Base-by-base conservation (phyloP, 2,888 invertebrate species). In the Plebejus anna region DNA sequence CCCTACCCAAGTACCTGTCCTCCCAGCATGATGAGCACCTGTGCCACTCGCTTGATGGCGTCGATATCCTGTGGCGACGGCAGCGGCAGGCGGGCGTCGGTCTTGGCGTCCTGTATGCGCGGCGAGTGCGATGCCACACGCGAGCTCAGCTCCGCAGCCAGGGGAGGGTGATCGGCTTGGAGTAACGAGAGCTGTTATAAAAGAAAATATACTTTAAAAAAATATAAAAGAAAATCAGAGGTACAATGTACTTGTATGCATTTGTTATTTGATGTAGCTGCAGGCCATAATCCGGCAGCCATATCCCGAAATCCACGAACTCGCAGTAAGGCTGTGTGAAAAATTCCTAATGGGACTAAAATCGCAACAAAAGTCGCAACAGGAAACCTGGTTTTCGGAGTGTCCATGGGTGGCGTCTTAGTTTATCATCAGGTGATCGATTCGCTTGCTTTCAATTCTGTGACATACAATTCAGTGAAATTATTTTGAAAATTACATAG, bases 41-140 rank as follows among this genome's bases (percentile, higher is more conserved):
- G 90, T 57, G 92, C 91, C 42, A 92, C 90, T 79, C 89, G 90
- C 84, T 86, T 88, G 81, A 92, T 89, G 75, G 89, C 87, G 47
- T 90, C 90, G 59, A 92, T 78, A 76, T 91, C 91, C 79, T 88
- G 90, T 0, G 84, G 79, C 1, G 87, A 79, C n/a, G 90, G 89
- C 38, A 90, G 79, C 28, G 86, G 83, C 70, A 89, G 82, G 28
- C 87, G 83, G 7, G 85, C 76, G 73, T 87, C 88, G 77, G 76
- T 73, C 38, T 77, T 78, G n/a, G 70, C 16, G 36, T 78, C 79
- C 75, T 79, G 80, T 47, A 86, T 80, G 2, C 83, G 83, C 9
- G 83, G 83, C 16, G 83, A 79, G 77, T 80, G 86, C 1, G 79
- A 78, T 0, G 79, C 77, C 16, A 80, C 76, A 47, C 78, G 78